A percentile compares a stretch with the other conserved stretches of the same genome.
Conservation (phyloP, 2,113 vertebrate species). For the Hemiscyllium ocellatum region DNA sequence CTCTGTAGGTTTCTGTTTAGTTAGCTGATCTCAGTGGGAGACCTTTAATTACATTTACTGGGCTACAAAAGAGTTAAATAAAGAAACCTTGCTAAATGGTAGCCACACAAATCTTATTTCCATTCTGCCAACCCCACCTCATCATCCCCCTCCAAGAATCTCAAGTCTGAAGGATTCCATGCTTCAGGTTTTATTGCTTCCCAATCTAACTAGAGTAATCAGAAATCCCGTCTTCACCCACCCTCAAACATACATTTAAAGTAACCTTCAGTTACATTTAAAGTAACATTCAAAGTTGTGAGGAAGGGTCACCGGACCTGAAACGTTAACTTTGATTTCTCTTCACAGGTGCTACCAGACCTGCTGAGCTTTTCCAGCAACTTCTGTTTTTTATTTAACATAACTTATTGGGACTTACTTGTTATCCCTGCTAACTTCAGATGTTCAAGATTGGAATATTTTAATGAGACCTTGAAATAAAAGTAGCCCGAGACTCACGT, state of each 20-base stretch:
- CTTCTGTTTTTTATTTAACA: background rate
- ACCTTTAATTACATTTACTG: background rate
- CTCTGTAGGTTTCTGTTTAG: background rate
- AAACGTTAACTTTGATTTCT: no score
- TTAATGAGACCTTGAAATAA: background rate
- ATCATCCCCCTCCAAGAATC: background rate
- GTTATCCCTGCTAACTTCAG: background rate
- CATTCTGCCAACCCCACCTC: background rate
- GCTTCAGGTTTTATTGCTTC: background rate
- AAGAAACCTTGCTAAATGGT: background rate
- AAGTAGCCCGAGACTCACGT: background rate
- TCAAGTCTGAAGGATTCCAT: background rate
- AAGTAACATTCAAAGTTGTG: no score
- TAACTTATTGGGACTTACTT: background rate
- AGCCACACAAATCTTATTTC: background rate
- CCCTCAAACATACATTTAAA: background rate
- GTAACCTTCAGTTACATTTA: no score
- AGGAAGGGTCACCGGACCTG: no score
- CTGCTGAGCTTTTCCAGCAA: no score
- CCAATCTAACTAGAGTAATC: background rate
- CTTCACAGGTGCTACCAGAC: no score
- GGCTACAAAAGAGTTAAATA: background rate
- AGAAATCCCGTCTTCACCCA: background rate
- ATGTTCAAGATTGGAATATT: background rate
- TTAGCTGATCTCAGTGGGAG: background rate